Evolutionary conservation across 2,888 invertebrate genomes (phyloP).

Genomic region (Pristionchus arcanus): DNA sequence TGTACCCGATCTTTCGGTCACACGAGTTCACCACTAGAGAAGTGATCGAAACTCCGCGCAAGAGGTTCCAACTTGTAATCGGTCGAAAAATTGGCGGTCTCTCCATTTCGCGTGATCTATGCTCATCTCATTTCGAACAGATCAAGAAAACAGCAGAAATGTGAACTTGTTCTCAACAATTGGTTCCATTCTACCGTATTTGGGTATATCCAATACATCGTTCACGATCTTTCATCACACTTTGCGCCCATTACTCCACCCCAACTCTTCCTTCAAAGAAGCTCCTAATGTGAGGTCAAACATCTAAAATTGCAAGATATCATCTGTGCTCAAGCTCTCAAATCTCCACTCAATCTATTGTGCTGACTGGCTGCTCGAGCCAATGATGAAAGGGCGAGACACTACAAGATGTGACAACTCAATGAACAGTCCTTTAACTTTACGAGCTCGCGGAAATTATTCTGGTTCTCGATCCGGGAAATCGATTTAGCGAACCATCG

Average conservation of each 20-base stretch:
- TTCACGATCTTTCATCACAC: background rate
- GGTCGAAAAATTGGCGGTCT: background rate
- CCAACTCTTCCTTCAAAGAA: background rate
- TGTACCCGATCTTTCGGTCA: conserved; percentile 33
- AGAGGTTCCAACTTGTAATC: background rate
- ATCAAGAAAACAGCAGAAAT: background rate
- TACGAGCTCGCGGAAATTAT: background rate
- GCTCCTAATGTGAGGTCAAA: conserved; percentile 24
- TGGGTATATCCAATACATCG: background rate
- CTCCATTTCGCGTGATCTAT: background rate
- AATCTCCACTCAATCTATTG: conserved; percentile 6
- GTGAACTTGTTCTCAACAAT: background rate
- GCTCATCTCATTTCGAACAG: background rate
- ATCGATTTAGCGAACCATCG: background rate
- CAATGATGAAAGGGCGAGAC: conserved; percentile 7
- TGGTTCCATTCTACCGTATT: background rate
- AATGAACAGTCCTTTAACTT: background rate
- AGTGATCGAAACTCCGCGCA: background rate
- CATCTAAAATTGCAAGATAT: conserved; percentile 6
- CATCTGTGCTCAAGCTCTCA: background rate
- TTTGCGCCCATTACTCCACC: background rate
- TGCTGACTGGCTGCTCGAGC: background rate
- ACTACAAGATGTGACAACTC: conserved; percentile 27
- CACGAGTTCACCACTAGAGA: conserved; percentile 30
- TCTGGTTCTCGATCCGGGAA: conserved; percentile 8